Evolutionary conservation across 2,797 vertebrate genomes (phyloP), one percentile per base, ranked within the genome.

Genomic region (Sparidentex hasta): DNA sequence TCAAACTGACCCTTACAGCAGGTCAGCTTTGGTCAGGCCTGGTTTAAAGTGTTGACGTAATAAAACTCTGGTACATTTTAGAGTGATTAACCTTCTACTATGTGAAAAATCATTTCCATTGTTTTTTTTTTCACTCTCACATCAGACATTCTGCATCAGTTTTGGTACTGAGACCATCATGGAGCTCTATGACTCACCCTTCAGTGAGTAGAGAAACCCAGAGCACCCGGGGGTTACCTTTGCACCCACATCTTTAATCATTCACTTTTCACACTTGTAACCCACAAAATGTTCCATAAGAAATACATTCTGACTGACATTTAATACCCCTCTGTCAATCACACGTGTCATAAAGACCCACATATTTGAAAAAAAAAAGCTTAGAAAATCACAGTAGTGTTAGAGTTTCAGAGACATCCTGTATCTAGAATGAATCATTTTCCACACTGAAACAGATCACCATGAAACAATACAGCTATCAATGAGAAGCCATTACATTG

Each of bases 131-230:
- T 76, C 21, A 52, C 17, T 70, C 48, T 73, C 23, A 54, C 20
- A 46, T 64, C 48, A 79, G 29, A 44, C 13, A 55, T 64, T 33
- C 12, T 54, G 52, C 20, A 52, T 81, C 57, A 58, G 1, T 12
- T 25, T 7, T 43, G 23, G 7, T 20, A 68, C 44, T 12, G 33
- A 27, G 47, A 41, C n/a, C 20, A 41, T 61, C 18, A 57, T 17
- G 56, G 25, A 65, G 54, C n/a, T 20, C 54, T 14, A 18, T 85
- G 80, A 85, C 56, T 80, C 70, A 74, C 58, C 7, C 9, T 44
- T 62, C 2, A 48, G 21, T 21, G 67, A 65, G 44, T 47, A 56
- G n/a, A 58, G 29, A 61, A 74, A 52, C 29, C 23, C 46, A 59
- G 29, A 5, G n/a, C 50, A 52, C 75, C 55, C 58, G 33, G 25